Percentiles rank a stretch among this genome's conserved stretches.
These are phyloP conservation scores for Neomorphus geoffroyi DNA, from an alignment of 2,797 vertebrate species.

Conservation along the genomic window DNA sequence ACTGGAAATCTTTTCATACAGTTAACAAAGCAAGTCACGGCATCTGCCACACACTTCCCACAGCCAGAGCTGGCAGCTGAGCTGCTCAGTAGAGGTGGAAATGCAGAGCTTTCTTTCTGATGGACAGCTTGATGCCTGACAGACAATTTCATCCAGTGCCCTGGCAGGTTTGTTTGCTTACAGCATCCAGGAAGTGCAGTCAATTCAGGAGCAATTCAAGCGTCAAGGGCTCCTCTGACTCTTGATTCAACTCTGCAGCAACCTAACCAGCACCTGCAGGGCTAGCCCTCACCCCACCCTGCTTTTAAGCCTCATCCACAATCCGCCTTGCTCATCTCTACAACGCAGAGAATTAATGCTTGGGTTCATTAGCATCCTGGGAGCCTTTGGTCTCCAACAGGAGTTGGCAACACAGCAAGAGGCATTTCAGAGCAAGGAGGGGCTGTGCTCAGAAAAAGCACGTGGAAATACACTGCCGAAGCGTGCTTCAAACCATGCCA, in stretches of 20 bases:
- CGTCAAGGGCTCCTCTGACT: conserved; percentile 19
- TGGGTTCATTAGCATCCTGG: not conserved
- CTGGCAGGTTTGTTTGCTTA: conserved; percentile 10
- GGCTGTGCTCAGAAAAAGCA: not conserved
- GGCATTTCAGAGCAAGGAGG: not conserved
- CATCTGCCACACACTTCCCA: accelerated
- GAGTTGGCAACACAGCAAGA: not conserved
- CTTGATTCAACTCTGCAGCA: not conserved
- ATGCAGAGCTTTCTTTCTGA: not conserved
- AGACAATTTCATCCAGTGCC: not conserved
- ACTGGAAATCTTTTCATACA: not conserved
- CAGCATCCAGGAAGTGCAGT: conserved; percentile 15
- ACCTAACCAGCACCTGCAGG: not conserved
- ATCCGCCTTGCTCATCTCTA: not conserved
- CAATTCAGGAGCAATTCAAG: not conserved
- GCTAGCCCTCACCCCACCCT: not conserved
- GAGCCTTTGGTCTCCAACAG: not conserved
- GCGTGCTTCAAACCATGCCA: not conserved
- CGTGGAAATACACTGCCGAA: not conserved
- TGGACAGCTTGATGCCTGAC: not conserved
- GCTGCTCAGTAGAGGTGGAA: not conserved
- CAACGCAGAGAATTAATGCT: not conserved
- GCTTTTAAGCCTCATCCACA: not conserved
- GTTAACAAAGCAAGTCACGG: not conserved
- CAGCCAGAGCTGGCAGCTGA: not conserved